phyloP scores from a whole-genome alignment of 1,140 invertebrate species.

The Vanessa tameamea region DNA sequence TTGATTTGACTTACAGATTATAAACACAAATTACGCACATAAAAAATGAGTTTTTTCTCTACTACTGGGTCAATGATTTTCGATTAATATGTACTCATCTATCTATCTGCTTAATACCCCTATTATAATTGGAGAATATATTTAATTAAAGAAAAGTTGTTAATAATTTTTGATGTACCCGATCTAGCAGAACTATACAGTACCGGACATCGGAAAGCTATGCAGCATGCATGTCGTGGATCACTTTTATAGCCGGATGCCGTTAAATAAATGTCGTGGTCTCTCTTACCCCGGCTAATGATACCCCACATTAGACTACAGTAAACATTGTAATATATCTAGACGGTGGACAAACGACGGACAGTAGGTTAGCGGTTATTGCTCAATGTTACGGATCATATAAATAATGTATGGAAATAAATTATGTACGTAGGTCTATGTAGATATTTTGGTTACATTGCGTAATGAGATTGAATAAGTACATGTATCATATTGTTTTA shows the following conservation, averaged over 20 bases:
- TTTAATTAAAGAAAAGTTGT: too few relatives aligned
- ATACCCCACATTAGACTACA: conserved; percentile 58
- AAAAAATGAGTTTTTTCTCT: too few relatives aligned
- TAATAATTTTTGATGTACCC: conserved; percentile 15
- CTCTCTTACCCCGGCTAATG: conserved; percentile 72
- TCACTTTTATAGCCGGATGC: conserved; percentile 80
- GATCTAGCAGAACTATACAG: conserved; percentile 36
- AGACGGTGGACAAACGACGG: neutral
- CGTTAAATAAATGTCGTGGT: conserved; percentile 80
- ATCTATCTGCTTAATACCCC: too few relatives aligned
- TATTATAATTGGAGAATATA: too few relatives aligned
- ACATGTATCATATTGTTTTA: too few relatives aligned
- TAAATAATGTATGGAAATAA: neutral
- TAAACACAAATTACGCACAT: too few relatives aligned
- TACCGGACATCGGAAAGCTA: conserved; percentile 51
- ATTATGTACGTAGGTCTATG: neutral
- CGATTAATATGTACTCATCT: too few relatives aligned
- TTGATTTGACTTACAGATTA: too few relatives aligned
- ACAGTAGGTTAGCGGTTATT: conserved; percentile 6
- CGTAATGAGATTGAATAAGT: too few relatives aligned
- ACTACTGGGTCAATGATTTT: too few relatives aligned
- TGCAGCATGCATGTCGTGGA: conserved; percentile 78
- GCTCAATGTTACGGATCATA: conserved; percentile 13
- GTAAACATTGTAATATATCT: conserved; percentile 46
- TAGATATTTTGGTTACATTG: neutral